These are phyloP conservation scores for Drosophila picticornis DNA, from an alignment of 2,888 invertebrate species.

Conservation along the genomic window DNA sequence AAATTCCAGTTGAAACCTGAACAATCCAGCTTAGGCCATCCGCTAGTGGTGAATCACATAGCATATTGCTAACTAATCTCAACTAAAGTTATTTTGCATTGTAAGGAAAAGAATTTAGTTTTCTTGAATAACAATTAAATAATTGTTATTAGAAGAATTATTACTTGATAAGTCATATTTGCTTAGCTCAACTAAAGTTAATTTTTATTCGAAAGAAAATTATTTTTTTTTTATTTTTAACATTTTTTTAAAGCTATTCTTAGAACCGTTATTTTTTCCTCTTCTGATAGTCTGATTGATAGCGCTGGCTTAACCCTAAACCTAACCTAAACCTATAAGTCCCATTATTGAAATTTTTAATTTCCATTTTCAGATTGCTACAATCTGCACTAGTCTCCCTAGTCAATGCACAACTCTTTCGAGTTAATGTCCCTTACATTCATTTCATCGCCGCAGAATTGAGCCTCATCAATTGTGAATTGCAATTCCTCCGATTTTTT, in stretches of 20 bases:
- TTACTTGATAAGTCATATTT: not conserved
- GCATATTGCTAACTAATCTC: not conserved
- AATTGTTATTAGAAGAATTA: not conserved
- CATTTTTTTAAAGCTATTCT: not conserved
- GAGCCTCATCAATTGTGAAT: slow-evolving; percentile 96
- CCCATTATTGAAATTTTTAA: not conserved
- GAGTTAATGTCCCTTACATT: slow-evolving; percentile 88
- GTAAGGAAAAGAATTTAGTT: not conserved
- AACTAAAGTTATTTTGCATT: not conserved
- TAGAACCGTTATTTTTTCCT: not conserved
- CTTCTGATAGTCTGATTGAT: not conserved
- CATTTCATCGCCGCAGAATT: slow-evolving; percentile 94
- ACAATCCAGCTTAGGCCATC: not conserved
- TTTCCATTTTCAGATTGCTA: not conserved
- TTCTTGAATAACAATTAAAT: not conserved
- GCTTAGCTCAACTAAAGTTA: not conserved
- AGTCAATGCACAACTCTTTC: slow-evolving; percentile 40
- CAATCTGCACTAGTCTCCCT: not conserved
- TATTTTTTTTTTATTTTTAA: not conserved
- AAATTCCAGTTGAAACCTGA: not conserved
- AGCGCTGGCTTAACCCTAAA: not conserved
- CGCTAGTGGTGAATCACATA: not conserved
- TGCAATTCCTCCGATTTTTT: slow-evolving; percentile 95
- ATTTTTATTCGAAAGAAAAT: not conserved
- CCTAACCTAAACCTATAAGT: not conserved